phyloP scores from a whole-genome alignment of 1,140 invertebrate species.

The Atta cephalotes region DNA sequence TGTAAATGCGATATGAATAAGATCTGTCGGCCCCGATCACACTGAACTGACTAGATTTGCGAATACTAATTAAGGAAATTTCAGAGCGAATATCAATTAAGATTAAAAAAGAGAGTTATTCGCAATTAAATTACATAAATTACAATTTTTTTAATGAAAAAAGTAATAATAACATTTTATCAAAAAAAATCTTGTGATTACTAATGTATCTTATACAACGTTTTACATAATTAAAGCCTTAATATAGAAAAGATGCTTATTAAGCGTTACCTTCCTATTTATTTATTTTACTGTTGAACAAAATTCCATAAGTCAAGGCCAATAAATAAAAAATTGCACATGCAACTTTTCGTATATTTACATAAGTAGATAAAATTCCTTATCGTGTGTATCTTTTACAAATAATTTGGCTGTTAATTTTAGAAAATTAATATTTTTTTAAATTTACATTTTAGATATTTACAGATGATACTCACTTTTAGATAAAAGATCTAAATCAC shows the following conservation, averaged over 20 bases:
- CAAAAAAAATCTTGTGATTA: neutral
- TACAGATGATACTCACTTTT: neutral
- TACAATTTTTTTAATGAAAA: neutral
- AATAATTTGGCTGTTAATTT: neutral
- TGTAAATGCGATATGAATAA: conserved; percentile 2
- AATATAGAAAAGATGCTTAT: neutral
- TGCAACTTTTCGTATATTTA: neutral
- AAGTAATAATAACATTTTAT: neutral
- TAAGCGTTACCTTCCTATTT: neutral
- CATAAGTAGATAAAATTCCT: neutral
- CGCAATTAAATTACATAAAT: neutral
- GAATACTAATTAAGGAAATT: too few species aligned
- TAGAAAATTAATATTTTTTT: neutral
- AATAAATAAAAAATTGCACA: neutral
- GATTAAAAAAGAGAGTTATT: neutral
- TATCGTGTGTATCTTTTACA: neutral
- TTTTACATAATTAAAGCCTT: conserved; percentile 9
- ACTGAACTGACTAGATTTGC: too few species aligned
- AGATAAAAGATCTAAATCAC: neutral
- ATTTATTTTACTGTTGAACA: neutral
- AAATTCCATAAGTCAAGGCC: neutral
- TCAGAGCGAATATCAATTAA: too few species aligned
- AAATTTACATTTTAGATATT: neutral
- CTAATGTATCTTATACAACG: neutral
- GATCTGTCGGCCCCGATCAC: neutral